Percentiles rank a stretch among this genome's conserved stretches.
These are phyloP conservation scores for Drosophila kanapiae DNA, from an alignment of 1,140 invertebrate genomes.

Conservation along the genomic window DNA sequence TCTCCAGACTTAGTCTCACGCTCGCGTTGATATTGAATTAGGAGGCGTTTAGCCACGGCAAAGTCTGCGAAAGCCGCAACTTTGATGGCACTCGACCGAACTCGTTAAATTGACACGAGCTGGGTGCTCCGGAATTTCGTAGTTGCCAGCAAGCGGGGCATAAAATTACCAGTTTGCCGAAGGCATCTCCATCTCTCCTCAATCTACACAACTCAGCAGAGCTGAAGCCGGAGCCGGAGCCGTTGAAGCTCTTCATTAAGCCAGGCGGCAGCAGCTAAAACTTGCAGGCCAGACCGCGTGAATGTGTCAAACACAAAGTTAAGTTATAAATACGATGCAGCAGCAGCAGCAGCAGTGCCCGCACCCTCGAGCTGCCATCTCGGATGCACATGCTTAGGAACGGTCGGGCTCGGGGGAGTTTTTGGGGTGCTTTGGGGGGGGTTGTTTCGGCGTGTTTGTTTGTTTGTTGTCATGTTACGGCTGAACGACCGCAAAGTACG, in stretches of 20 bases:
- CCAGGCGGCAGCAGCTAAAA: conserved; percentile 47
- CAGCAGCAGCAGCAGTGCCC: not conserved
- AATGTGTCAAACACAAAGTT: conserved; percentile 83
- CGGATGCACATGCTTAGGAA: conserved; percentile 26
- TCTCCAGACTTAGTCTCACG: conserved; percentile 12
- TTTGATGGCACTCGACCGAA: conserved; percentile 63
- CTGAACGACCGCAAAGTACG: conserved; percentile 84
- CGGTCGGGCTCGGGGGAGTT: not conserved
- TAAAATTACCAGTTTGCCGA: conserved; percentile 74
- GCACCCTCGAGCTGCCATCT: conserved; percentile 32
- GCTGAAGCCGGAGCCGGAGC: not conserved
- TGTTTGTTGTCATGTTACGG: conserved; percentile 82
- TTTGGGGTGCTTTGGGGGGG: not conserved
- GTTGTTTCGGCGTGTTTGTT: conserved; percentile 23
- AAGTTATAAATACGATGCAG: conserved; percentile 82
- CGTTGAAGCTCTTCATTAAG: conserved; percentile 61
- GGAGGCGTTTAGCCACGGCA: conserved; percentile 50
- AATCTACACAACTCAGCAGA: conserved; percentile 8
- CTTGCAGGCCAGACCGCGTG: conserved; percentile 62
- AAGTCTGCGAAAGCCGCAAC: conserved; percentile 54
- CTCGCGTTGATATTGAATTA: conserved; percentile 69
- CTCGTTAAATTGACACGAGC: conserved; percentile 58
- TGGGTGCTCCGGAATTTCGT: conserved; percentile 16
- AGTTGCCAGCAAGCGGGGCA: conserved; percentile 60
- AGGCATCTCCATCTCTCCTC: conserved; percentile 5